phyloP scores from a whole-genome alignment of 2,797 vertebrate genomes.

The Hippoglossus hippoglossus region DNA sequence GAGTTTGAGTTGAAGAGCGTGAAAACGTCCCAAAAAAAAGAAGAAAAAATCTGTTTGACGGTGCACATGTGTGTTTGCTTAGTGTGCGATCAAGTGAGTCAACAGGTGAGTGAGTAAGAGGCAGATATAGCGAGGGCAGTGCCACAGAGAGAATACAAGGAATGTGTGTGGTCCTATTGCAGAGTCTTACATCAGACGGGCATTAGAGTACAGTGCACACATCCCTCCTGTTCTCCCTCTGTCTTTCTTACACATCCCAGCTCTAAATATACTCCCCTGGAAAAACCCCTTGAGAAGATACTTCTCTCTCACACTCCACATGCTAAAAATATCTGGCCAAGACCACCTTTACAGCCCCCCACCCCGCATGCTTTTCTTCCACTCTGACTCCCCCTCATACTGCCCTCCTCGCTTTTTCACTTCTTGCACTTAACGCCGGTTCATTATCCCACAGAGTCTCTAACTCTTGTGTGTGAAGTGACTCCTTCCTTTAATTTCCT shows the following conservation, averaged over 20 bases:
- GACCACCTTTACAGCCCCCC: constrained; percentile 68
- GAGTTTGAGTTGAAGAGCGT: constrained; percentile 6
- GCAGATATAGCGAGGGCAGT: constrained; percentile 28
- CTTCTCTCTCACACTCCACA: constrained; percentile 71
- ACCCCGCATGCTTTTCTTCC: constrained; percentile 20
- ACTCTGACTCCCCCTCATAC: constrained; percentile 13
- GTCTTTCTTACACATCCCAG: constrained; percentile 74
- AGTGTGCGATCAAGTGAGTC: constrained; percentile 25
- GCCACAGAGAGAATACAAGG: constrained; percentile 33
- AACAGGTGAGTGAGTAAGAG: constrained; percentile 39
- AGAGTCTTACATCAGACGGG: constrained; percentile 83
- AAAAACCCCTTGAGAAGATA: constrained; percentile 84
- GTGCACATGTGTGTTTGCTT: not conserved
- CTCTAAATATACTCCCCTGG: constrained; percentile 86
- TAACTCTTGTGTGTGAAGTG: constrained; percentile 8
- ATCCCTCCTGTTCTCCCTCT: constrained; percentile 77
- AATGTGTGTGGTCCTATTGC: constrained; percentile 81
- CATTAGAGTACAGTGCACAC: constrained; percentile 75
- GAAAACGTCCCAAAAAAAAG: not conserved
- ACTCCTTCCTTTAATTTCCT: not conserved
- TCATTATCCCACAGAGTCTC: constrained; percentile 32
- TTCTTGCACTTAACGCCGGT: constrained; percentile 28
- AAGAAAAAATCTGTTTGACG: too few relatives aligned
- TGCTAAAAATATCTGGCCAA: constrained; percentile 81
- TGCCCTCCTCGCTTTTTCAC: constrained; percentile 31